These are phyloP conservation scores for Spodoptera litura DNA, from an alignment of 1,140 invertebrate genomes.

Conservation along the genomic window DNA sequence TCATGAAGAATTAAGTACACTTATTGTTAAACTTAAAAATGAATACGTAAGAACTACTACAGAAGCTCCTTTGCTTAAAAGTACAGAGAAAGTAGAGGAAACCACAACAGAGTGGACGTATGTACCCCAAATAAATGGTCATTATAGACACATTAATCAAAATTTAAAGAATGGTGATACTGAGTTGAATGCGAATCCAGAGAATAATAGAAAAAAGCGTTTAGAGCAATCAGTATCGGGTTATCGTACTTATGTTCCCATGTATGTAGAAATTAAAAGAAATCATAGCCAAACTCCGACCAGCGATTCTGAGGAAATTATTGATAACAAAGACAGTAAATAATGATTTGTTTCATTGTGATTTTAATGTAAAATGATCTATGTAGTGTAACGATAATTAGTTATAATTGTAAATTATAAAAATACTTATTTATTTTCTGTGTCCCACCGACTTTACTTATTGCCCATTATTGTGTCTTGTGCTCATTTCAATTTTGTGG, in stretches of 20 bases:
- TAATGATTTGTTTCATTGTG: constrained; percentile 41
- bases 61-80: constrained; percentile 8
- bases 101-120: constrained; percentile 60
- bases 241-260: constrained; percentile 64
- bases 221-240: constrained; percentile 62
- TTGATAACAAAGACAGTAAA: constrained; percentile 6
- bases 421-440: constrained; percentile 24
- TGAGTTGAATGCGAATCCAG: constrained; percentile 66
- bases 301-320: background rate
- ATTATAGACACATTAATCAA: constrained; percentile 70
- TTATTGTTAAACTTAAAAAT: constrained; percentile 71
- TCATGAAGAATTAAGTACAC: constrained; percentile 56
- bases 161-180: constrained; percentile 61
- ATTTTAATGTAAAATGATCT: constrained; percentile 17
- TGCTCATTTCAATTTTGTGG: constrained; percentile 36
- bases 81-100: constrained; percentile 49
- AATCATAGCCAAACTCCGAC: constrained; percentile 56
- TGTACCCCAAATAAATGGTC: constrained; percentile 77
- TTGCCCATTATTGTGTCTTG: constrained; percentile 37
- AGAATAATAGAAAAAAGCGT: constrained; percentile 69
- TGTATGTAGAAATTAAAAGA: constrained; percentile 75
- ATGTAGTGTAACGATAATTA: constrained; percentile 8
- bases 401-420: constrained; percentile 25
- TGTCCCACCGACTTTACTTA: constrained; percentile 60
- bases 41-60: constrained; percentile 55